Conservation (phyloP, 2,797 vertebrate genomes). For the Sebastes aleutianus region DNA sequence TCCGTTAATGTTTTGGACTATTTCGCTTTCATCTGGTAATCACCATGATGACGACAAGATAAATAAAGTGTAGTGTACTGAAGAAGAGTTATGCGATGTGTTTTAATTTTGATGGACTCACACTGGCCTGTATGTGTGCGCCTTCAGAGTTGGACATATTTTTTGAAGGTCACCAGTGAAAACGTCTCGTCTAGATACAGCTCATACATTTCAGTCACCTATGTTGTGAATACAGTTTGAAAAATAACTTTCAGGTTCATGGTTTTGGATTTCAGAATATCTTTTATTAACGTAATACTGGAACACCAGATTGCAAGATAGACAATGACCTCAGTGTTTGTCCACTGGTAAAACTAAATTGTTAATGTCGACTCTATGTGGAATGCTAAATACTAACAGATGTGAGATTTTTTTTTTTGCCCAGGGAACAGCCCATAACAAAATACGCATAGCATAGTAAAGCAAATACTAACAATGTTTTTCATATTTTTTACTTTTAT, state of each 20-base stretch:
- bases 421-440: slow-evolving; percentile 52
- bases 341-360: slow-evolving; percentile 34
- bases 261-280: slow-evolving; percentile 34
- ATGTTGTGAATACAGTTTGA: slow-evolving; percentile 16
- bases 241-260: slow-evolving; percentile 8
- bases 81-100: not conserved
- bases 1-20: not conserved
- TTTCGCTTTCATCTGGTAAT: not conserved
- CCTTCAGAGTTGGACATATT: not conserved
- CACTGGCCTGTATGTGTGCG: not conserved
- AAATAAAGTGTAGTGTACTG: not conserved
- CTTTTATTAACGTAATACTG: slow-evolving; percentile 16
- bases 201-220: slow-evolving; percentile 23
- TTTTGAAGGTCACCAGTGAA: slow-evolving; percentile 3
- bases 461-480: slow-evolving; percentile 59
- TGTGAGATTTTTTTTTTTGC: slow-evolving; percentile 19
- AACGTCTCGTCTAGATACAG: not conserved
- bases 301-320: slow-evolving; percentile 25
- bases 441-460: slow-evolving; percentile 47
- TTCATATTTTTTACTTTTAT: slow-evolving; percentile 50
- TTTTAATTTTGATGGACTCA: not conserved
- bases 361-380: slow-evolving; percentile 35
- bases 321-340: slow-evolving; percentile 18
- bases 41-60: not conserved
- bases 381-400: slow-evolving; percentile 57